These are phyloP conservation scores for Peromyscus melanophrys DNA, from an alignment of 2,797 vertebrate species.

Conservation along the genomic window DNA sequence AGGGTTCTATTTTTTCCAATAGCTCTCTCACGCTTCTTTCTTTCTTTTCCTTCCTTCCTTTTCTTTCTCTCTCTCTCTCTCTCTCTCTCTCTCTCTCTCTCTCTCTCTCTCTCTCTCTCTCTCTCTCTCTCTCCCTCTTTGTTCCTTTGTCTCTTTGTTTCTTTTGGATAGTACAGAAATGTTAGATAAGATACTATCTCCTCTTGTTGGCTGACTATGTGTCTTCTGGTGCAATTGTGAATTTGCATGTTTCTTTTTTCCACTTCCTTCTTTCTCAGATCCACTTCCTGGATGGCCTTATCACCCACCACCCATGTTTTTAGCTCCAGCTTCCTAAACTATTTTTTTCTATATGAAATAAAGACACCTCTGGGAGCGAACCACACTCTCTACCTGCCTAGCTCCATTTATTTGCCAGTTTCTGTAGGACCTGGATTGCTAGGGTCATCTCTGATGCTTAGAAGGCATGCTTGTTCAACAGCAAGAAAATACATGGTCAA, in stretches of 20 bases:
- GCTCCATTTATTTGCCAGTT: slow-evolving; percentile 27
- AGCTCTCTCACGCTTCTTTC: too few species aligned
- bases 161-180: neutral
- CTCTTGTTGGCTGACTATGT: neutral
- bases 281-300: neutral
- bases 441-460: neutral
- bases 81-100: neutral
- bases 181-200: neutral
- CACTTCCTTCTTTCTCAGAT: neutral
- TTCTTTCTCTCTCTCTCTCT: neutral
- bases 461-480: neutral
- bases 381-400: neutral
- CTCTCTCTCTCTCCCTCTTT: too few species aligned
- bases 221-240: slow-evolving; percentile 26
- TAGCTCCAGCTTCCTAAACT: neutral
- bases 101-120: neutral
- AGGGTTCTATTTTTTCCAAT: neutral
- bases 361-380: neutral
- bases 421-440: neutral
- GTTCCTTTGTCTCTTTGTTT: neutral
- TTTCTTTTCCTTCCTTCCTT: neutral
- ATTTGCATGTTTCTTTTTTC: neutral
- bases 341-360: slow-evolving; percentile 28
- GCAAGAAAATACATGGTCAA: slow-evolving; percentile 15
- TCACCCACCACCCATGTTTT: neutral